Conservation (phyloP, 2,113 vertebrate species). For the Piaya cayana region DNA sequence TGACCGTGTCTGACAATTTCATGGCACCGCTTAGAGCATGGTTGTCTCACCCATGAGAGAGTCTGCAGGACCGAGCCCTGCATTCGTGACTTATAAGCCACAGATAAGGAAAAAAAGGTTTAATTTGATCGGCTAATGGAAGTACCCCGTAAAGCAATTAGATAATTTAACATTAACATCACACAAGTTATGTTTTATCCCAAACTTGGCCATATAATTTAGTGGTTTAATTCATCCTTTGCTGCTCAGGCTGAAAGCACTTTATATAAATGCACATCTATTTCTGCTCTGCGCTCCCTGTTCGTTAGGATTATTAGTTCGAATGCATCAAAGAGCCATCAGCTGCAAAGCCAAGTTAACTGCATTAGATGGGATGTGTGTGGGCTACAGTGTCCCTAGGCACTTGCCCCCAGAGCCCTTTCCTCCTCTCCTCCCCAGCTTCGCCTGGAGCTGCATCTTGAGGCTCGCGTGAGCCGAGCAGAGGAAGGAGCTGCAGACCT, state of each 20-base stretch:
- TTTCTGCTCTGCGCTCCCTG: background rate
- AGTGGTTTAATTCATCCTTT: background rate
- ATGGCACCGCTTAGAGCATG: accelerated
- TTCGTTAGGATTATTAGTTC: background rate
- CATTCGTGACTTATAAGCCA: accelerated
- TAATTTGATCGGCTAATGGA: background rate
- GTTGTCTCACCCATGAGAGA: background rate
- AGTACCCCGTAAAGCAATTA: background rate
- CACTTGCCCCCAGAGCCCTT: background rate
- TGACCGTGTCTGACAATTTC: accelerated
- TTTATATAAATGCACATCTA: background rate
- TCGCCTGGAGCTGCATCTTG: accelerated
- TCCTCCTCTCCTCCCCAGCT: accelerated
- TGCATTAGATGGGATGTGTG: background rate
- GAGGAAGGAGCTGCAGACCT: background rate
- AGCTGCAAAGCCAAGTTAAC: background rate
- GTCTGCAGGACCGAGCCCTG: background rate
- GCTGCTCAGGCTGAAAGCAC: background rate
- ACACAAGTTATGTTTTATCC: background rate
- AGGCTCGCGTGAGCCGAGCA: accelerated
- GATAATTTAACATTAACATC: background rate
- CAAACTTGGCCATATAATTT: background rate
- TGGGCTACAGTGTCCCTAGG: background rate
- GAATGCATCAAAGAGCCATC: background rate
- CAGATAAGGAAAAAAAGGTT: background rate